Percentiles rank a stretch among this genome's conserved stretches.
These are phyloP conservation scores for Melanotaenia maccullochi DNA, from an alignment of 2,797 vertebrate genomes.

Conservation along the genomic window DNA sequence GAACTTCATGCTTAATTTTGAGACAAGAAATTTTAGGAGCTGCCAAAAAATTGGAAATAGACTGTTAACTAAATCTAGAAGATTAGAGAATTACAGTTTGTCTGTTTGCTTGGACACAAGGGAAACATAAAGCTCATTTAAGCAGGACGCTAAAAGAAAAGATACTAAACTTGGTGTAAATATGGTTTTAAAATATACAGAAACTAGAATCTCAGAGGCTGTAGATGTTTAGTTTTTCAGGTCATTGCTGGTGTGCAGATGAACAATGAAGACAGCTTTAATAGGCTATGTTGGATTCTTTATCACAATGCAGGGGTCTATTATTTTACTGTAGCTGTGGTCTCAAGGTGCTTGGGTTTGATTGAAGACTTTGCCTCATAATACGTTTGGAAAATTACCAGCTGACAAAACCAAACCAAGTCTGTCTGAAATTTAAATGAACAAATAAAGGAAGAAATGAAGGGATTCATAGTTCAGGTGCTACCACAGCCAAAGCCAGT, in stretches of 20 bases:
- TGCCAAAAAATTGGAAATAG: constrained; percentile 10
- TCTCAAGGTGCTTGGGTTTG: background rate
- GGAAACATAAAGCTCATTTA: background rate
- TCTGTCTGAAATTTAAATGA: background rate
- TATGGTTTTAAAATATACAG: background rate
- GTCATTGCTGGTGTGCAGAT: constrained; percentile 1
- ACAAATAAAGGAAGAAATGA: background rate
- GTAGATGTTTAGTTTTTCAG: constrained; percentile 5
- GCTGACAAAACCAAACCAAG: background rate
- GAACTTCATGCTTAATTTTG: constrained; percentile 24
- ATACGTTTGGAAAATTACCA: background rate
- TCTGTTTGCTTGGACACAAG: background rate
- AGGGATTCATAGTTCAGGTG: constrained; percentile 25
- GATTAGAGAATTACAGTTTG: constrained; percentile 2
- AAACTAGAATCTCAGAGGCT: background rate
- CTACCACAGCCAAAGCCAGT: constrained; percentile 28
- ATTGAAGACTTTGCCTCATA: background rate
- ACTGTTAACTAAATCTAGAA: constrained; percentile 3
- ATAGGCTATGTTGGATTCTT: background rate
- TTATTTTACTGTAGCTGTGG: background rate
- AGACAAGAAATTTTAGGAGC: constrained; percentile 1
- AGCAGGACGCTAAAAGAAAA: background rate
- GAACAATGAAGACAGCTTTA: constrained; percentile 1
- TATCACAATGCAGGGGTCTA: background rate
- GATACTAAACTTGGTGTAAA: background rate